Evolutionary conservation across 64 coral and sea anemone species (phyloP).

Genomic region (Dendrophyllia cribrosa): DNA sequence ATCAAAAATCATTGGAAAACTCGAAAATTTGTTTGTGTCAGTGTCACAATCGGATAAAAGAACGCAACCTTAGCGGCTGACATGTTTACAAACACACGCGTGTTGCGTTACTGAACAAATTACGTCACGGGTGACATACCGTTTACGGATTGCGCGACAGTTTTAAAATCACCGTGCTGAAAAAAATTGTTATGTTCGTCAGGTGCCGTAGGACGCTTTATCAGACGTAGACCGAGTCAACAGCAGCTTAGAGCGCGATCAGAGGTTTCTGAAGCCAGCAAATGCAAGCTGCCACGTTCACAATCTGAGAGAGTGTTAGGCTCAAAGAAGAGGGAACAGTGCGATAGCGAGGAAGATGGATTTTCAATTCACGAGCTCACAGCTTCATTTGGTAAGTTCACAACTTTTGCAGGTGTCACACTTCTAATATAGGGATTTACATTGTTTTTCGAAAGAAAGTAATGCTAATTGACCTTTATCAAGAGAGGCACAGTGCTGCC

Average conservation of each 20-base stretch:
- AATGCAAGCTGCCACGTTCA: conserved; percentile 87
- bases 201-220: conserved; percentile 86
- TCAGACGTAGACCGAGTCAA: conserved; percentile 83
- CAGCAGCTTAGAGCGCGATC: conserved; percentile 69
- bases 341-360: conserved; percentile 78
- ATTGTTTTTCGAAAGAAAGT: no score
- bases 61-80: no score
- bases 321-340: conserved; percentile 53
- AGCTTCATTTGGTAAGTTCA: conserved; percentile 49
- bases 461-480: no score
- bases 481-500: no score
- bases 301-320: conserved; percentile 73
- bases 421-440: no score
- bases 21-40: no score
- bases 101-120: no score
- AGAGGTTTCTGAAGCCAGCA: conserved; percentile 38
- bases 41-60: no score
- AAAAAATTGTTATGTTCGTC: neutral
- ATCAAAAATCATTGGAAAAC: no score
- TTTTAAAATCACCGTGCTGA: neutral
- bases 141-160: no score
- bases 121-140: no score
- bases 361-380: conserved; percentile 83
- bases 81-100: no score
- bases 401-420: neutral